Percentiles rank a stretch among this genome's conserved stretches.
Conservation (phyloP, 2,888 invertebrate species). For the Onthophagus sagittarius region DNA sequence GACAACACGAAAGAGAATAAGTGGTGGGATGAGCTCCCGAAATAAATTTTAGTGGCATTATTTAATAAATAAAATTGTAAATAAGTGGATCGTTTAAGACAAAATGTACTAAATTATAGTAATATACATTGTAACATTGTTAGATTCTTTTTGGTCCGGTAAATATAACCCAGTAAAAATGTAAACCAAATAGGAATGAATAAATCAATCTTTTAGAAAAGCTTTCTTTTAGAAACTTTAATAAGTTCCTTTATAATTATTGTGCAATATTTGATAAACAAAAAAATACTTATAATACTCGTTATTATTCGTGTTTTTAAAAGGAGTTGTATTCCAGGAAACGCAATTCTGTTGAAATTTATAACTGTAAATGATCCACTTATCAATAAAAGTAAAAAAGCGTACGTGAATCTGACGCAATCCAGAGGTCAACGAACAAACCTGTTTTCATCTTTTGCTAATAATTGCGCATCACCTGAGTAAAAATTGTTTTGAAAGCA, state of each 20-base stretch:
- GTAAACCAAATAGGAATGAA: neutral
- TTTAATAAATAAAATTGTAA: too few relatives aligned
- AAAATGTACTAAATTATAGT: neutral
- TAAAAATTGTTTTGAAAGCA: too few relatives aligned
- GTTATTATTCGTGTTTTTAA: too few relatives aligned
- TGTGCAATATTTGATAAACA: neutral
- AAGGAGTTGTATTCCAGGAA: neutral
- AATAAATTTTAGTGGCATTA: too few relatives aligned
- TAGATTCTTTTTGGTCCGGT: too few relatives aligned
- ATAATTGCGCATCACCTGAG: too few relatives aligned
- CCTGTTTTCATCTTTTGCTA: neutral
- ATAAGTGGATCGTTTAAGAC: neutral
- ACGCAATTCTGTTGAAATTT: neutral
- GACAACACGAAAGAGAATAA: too few relatives aligned
- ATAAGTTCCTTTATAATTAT: too few relatives aligned
- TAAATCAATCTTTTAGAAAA: neutral
- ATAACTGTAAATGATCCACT: neutral
- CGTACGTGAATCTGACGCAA: neutral
- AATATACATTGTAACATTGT: too few relatives aligned
- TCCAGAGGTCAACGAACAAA: neutral
- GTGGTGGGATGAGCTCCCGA: too few relatives aligned
- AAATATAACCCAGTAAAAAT: neutral
- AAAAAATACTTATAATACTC: neutral
- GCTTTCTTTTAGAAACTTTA: neutral
- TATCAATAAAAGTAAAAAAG: neutral